Conservation (phyloP, 2,113 vertebrate species). For the Lutjanus erythropterus region DNA sequence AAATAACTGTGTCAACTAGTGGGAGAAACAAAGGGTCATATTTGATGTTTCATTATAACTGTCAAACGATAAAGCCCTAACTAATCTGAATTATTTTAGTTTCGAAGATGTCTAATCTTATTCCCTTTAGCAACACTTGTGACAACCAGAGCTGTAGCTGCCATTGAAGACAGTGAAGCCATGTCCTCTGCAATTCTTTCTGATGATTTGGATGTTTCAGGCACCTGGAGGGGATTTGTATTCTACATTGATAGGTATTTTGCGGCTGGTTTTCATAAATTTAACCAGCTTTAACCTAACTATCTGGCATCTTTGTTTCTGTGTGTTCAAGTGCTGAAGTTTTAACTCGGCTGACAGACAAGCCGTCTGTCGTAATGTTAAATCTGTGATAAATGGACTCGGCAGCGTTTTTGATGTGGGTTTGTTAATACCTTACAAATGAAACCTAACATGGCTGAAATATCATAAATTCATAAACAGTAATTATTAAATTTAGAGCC, state of each 20-base stretch:
- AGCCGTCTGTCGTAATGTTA: slow-evolving; percentile 20
- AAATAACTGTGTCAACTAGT: neutral
- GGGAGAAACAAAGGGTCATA: neutral
- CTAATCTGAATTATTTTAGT: neutral
- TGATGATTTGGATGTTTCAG: no score
- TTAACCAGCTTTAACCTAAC: no score
- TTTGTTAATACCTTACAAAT: neutral
- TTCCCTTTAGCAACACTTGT: neutral
- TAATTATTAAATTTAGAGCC: no score
- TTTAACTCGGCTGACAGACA: slow-evolving; percentile 32
- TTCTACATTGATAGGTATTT: no score
- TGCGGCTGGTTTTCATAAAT: no score
- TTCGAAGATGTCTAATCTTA: neutral
- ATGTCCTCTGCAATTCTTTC: no score
- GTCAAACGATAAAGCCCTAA: neutral
- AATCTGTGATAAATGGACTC: slow-evolving; percentile 25
- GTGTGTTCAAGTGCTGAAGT: slow-evolving; percentile 49
- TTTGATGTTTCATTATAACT: slow-evolving; percentile 35
- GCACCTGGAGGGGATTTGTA: no score
- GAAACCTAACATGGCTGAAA: neutral
- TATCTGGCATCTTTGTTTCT: slow-evolving; percentile 9
- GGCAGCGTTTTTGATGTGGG: neutral
- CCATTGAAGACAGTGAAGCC: no score
- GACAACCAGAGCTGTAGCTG: no score
- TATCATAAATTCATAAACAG: neutral